Base-by-base conservation (phyloP, 2,113 vertebrate genomes). In the Erpornis zantholeuca region DNA sequence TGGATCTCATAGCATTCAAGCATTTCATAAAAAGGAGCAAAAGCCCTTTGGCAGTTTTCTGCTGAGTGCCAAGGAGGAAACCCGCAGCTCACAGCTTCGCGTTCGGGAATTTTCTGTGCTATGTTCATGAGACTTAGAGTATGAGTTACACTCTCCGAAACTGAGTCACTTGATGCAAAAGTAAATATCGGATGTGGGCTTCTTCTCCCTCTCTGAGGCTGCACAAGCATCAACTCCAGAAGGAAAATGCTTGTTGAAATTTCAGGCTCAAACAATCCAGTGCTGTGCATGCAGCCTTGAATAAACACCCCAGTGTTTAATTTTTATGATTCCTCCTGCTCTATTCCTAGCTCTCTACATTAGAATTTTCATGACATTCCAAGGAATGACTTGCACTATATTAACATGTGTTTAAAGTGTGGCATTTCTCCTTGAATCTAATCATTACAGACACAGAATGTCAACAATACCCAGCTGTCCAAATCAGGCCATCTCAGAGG, bases 151-250 rank as follows among this genome's bases (percentile, higher is more conserved):
- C 7, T 3, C 11, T 42, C 27, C 33, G 12, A 82, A 88, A 83
- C 59, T 95, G 94, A 94, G 85, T 97, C 91, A 97, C 40, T 91
- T 60, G 24, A 77, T 42, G 79, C 21, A 28, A 86, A 91, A 95
- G 85, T 92, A 94, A 94, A 92, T 88, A 94, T 86, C 28, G 49
- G 95, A 94, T 95, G 91, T 91, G 92, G 36, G 28, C 60, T 92
- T 33, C 42, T 42, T 71, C 18, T 40, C 52, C 20, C 31, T 70
- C 12, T 45, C 18, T 65, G 49, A 91, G 52, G 38, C 80, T 83
- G 42, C 44, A 84, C 13, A 83, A 66, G 50, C 45, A 23, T 66
- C 42, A 72, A 0, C 36, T 82, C 68, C 28, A 45, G 28, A 61
- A 50, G 49, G 35, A 87, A 92, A 79, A 80, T 1, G 0, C 36